A percentile compares a stretch with the other conserved stretches of the same genome.
Evolutionary conservation across 2,113 vertebrate genomes (phyloP).

Genomic region (Cromileptes altivelis): DNA sequence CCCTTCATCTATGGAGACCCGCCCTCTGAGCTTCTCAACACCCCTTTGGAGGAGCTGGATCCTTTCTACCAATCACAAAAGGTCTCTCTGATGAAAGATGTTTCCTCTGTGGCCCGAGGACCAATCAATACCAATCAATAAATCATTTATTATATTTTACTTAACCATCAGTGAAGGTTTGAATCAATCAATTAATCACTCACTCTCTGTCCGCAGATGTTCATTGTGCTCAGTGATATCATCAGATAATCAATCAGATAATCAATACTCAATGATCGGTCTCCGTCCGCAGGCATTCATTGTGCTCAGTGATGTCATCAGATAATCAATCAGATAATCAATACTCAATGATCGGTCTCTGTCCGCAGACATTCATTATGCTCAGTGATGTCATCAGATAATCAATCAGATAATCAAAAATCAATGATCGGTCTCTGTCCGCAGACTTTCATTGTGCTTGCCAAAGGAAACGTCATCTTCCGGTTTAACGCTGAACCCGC

Average conservation of each 20-base stretch:
- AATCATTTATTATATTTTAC: not conserved
- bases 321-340: too few relatives aligned
- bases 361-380: too few relatives aligned
- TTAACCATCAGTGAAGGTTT: too few relatives aligned
- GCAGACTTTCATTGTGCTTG: conserved; percentile 95
- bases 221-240: too few relatives aligned
- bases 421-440: conserved; percentile 25
- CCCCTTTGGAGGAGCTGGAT: conserved; percentile 77
- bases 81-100: conserved; percentile 38
- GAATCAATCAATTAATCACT: too few relatives aligned
- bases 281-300: conserved; percentile 91
- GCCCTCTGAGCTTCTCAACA: conserved; percentile 64
- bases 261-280: too few relatives aligned
- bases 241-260: too few relatives aligned
- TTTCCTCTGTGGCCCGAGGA: not conserved
- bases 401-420: too few relatives aligned
- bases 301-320: conserved; percentile 77
- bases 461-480: conserved; percentile 93
- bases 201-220: too few relatives aligned
- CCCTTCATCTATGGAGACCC: conserved; percentile 79
- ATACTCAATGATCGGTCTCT: too few relatives aligned
- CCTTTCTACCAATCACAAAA: conserved; percentile 77
- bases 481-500: conserved; percentile 92
- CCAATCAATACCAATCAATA: not conserved
- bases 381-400: too few relatives aligned